Base-by-base conservation (phyloP, 2,888 invertebrate species). In the Aleiodes alternator region DNA sequence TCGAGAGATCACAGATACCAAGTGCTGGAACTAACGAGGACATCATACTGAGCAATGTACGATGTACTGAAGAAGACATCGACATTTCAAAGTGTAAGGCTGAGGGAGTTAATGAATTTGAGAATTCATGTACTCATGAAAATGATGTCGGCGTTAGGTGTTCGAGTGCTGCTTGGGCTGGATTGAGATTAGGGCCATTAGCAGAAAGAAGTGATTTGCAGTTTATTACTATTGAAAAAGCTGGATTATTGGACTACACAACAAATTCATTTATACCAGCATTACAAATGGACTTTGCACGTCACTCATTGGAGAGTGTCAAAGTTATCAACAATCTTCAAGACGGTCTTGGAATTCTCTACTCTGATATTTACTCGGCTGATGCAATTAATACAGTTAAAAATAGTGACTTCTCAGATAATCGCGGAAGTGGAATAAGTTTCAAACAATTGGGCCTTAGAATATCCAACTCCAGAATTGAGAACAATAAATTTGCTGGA, bases 151-250 rank as follows among this genome's bases (percentile, higher is more conserved):
- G 97, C 0, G 92, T 98, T 51, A 92, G 96, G 79, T 98, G 98
- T 86, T 96, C 96, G 81, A 95, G 96, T 83, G 95, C 96, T 0
- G 96, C 96, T 50, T 98, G 98, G 98, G 97, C 98, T 0, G 98
- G 98, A 0, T 90, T 98, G 0, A 92, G 98, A 81, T 94, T 98
- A 82, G 96, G 98, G 55, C 96, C 97, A 73, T 91, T 97, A 72
- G 95, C 98, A 0, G 96, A 96, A 86, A 92, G 96, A 82, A 94
- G 96, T 23, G 96, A 96, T 85, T 91, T 98, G 78, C 96, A 97
- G 87, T 96, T 95, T 83, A 92, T 97, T 6, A 95, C 95, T 2
- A 94, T 98, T 59, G 97, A 98, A 90, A 95, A 94, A 88, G 97
- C 98, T 5, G 99, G 99, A 0, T 92, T 99, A 0, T 92, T 98